Evolutionary conservation across 2,888 invertebrate genomes (phyloP).

Genomic region (Nezara viridula): DNA sequence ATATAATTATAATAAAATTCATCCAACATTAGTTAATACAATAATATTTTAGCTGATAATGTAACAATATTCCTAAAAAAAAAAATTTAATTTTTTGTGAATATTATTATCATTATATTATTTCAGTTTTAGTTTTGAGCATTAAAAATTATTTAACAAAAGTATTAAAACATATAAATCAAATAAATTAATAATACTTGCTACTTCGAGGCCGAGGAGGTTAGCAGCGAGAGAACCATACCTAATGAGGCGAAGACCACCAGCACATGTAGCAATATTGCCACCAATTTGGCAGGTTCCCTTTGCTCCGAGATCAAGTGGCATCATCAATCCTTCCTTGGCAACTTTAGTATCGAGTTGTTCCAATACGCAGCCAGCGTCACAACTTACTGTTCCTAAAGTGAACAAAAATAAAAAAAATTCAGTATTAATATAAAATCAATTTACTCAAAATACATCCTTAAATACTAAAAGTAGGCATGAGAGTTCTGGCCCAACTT

Average conservation of each 20-base stretch:
- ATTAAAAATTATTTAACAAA: not conserved
- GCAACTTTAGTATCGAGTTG: slow-evolving; percentile 82
- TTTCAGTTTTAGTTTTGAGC: too few relatives aligned
- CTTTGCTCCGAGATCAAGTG: slow-evolving; percentile 96
- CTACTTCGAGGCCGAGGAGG: slow-evolving; percentile 92
- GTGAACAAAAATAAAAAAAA: slow-evolving; percentile 57
- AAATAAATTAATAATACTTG: slow-evolving; percentile 43
- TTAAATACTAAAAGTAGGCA: too few relatives aligned
- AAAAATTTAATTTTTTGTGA: too few relatives aligned
- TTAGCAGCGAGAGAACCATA: slow-evolving; percentile 96
- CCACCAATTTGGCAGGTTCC: slow-evolving; percentile 96
- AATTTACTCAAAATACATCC: not conserved
- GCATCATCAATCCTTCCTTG: slow-evolving; percentile 87
- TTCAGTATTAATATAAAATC: not conserved
- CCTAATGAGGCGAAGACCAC: slow-evolving; percentile 91
- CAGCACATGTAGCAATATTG: slow-evolving; percentile 96
- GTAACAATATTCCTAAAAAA: too few relatives aligned
- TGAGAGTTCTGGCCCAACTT: too few relatives aligned
- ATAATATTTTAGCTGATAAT: too few relatives aligned
- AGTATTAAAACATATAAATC: not conserved
- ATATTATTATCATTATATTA: too few relatives aligned
- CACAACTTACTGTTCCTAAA: slow-evolving; percentile 81
- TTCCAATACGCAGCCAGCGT: slow-evolving; percentile 95
- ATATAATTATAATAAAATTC: too few relatives aligned
- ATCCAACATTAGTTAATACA: too few relatives aligned